Evolutionary conservation across 2,113 vertebrate species (phyloP), one percentile per base, ranked within the genome.

Genomic region (Nothobranchius furzeri): DNA sequence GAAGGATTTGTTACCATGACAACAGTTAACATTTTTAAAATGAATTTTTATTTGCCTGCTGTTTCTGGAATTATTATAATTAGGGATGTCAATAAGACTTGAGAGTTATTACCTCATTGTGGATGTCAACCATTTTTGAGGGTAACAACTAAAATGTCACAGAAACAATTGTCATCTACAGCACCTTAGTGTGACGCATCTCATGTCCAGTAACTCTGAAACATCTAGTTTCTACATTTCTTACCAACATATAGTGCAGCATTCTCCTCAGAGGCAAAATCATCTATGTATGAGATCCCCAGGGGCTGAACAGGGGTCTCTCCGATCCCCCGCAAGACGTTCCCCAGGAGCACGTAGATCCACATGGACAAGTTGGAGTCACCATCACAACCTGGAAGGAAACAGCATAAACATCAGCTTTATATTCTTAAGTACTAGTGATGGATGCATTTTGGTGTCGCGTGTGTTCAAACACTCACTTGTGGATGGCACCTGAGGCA

Each of bases 221-320:
- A 30, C 51, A 24, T 12, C 2, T 20, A 49, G 4, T 1, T 35
- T 24, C 24, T 25, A 49, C 17, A 58, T 50, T 8, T 51, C 47
- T 51, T 24, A 98, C 96, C 95, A 57, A 95, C 91, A 79, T 98
- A 98, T 47, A 98, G 93, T 40, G 96, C 96, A 14, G 96, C 95
- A 67, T 96, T 96, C 85, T 97, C 96, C 70, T 92, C 76, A 62
- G 88, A 92, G 60, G 96, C 92, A 89, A 95, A 96, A 85, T 98
- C 96, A 66, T 98, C 96, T 47, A 98, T 88, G 60, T 96, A 98
- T 0, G 96, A 96, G 79, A 97, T 93, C 43, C 95, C 95, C 46
- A 98, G 87, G 12, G 96, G 95, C 73, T 93, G 91, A 6, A 98
- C 92, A 10, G 95, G 95, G 0, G 96, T 96, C 85, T 98, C 96